These are phyloP conservation scores for Aspidoscelis tigris DNA, from an alignment of 2,113 vertebrate genomes.

Conservation along the genomic window DNA sequence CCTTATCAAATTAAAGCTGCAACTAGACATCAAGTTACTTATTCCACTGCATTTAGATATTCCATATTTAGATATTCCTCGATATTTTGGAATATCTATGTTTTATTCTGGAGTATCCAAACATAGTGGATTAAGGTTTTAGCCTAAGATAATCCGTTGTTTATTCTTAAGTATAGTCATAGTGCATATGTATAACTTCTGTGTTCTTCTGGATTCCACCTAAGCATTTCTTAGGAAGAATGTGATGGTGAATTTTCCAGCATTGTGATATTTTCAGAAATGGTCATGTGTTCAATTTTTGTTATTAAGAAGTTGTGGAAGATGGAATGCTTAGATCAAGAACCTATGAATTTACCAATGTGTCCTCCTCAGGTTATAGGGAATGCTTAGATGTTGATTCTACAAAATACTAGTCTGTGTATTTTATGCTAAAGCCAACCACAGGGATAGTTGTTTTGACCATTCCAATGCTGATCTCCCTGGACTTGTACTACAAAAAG, in stretches of 20 bases:
- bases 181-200: background rate
- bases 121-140: no score
- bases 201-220: background rate
- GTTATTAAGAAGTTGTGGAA: background rate
- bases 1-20: background rate
- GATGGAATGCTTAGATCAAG: background rate
- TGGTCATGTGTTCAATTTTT: background rate
- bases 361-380: accelerated
- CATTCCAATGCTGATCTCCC: no score
- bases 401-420: background rate
- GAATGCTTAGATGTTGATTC: background rate
- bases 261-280: background rate
- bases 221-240: background rate
- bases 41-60: no score
- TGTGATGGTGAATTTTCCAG: background rate
- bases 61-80: no score
- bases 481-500: no score
- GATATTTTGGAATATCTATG: no score
- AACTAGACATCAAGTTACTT: background rate
- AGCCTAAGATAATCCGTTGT: slow-evolving; percentile 16
- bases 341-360: background rate
- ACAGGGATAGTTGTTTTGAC: no score
- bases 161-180: background rate
- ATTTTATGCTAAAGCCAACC: no score
- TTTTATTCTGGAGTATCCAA: no score